Conservation (phyloP, 2,113 vertebrate species). For the Potamarius usumacintae region DNA sequence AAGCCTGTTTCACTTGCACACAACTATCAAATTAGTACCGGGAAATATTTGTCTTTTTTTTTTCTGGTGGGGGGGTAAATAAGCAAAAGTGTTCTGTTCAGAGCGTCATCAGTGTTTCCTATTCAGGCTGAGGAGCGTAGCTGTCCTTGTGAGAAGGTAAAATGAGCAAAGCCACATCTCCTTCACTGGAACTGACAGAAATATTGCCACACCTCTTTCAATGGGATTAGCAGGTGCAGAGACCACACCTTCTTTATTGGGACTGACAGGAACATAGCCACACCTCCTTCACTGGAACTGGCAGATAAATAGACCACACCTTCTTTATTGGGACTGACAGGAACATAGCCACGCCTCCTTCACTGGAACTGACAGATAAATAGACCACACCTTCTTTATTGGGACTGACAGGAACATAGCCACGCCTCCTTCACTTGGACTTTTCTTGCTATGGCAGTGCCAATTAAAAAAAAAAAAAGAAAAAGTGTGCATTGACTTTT, state of each 20-base stretch:
- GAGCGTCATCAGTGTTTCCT: conserved; percentile 7
- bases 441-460: conserved; percentile 55
- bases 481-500: background rate
- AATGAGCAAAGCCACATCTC: background rate
- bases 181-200: background rate
- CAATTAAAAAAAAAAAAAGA: background rate
- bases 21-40: conserved; percentile 8
- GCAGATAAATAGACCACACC: background rate
- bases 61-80: no score
- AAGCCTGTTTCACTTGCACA: background rate
- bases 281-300: background rate
- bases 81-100: background rate
- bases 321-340: background rate
- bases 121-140: background rate
- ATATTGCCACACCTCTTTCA: background rate
- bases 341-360: no score
- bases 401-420: no score
- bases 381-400: no score
- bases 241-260: background rate
- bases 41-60: background rate
- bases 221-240: background rate
- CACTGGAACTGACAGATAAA: no score
- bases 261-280: background rate
- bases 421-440: no score
- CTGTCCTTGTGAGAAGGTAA: background rate